Percentiles rank a stretch among this genome's conserved stretches.
Evolutionary conservation across 2,888 invertebrate species (phyloP).

Genomic region (Lepetodrilus schrolli): DNA sequence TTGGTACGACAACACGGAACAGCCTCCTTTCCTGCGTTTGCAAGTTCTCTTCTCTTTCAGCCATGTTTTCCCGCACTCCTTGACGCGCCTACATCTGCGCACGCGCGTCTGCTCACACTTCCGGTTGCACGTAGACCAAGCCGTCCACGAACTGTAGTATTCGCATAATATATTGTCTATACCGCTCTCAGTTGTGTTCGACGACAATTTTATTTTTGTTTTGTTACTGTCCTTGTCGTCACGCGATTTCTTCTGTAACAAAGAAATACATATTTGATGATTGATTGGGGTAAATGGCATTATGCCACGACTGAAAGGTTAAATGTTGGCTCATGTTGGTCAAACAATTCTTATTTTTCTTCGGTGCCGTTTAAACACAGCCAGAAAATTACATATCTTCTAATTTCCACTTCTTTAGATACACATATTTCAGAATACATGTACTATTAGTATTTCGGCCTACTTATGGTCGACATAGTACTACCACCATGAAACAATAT

Average conservation of each 20-base stretch:
- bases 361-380: no score
- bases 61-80: slow-evolving; percentile 65
- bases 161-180: slow-evolving; percentile 48
- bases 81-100: slow-evolving; percentile 58
- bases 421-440: no score
- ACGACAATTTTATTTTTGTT: neutral
- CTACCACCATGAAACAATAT: no score
- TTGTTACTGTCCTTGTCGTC: neutral
- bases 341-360: no score
- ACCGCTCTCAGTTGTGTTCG: neutral
- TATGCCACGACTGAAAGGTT: no score
- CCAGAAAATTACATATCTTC: no score
- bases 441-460: no score
- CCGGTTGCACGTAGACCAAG: slow-evolving; percentile 67
- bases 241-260: neutral
- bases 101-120: slow-evolving; percentile 72
- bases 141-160: slow-evolving; percentile 69
- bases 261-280: neutral
- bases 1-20: slow-evolving; percentile 49
- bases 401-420: no score
- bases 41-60: slow-evolving; percentile 70
- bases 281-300: no score
- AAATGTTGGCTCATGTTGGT: no score
- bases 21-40: slow-evolving; percentile 45
- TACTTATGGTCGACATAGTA: no score